Evolutionary conservation across 2,888 invertebrate genomes (phyloP).

Genomic region (Mechanitis mazaeus): DNA sequence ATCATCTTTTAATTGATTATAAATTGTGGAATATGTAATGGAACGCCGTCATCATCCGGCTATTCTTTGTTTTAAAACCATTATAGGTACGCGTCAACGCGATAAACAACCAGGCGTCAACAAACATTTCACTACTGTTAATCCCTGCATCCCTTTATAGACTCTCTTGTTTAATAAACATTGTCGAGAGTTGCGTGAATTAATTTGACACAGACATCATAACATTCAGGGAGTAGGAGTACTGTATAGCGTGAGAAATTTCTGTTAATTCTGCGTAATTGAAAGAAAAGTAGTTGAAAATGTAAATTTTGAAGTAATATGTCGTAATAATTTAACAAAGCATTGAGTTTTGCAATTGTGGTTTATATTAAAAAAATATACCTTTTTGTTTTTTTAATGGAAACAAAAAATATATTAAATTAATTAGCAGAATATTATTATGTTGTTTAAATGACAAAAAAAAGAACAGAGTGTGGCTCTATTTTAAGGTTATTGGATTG

Average conservation of each 20-base stretch:
- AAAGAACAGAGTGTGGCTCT: too few species aligned
- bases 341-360: too few species aligned
- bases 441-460: too few species aligned
- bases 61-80: constrained; percentile 26
- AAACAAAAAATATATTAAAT: too few species aligned
- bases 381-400: too few species aligned
- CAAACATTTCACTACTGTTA: constrained; percentile 19
- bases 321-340: background rate
- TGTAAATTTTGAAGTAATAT: constrained; percentile 7
- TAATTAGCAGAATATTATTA: too few species aligned
- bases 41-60: constrained; percentile 25
- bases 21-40: background rate
- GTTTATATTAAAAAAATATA: too few species aligned
- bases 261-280: constrained; percentile 11
- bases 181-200: constrained; percentile 14
- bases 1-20: too few species aligned
- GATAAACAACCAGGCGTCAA: constrained; percentile 20
- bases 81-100: constrained; percentile 27
- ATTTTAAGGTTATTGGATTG: too few species aligned
- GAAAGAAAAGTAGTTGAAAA: constrained; percentile 10
- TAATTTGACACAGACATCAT: constrained; percentile 10
- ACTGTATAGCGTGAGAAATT: constrained; percentile 17
- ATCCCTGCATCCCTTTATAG: constrained; percentile 13
- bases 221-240: constrained; percentile 12
- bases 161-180: constrained; percentile 20